Evolutionary conservation across 1,140 invertebrate species (phyloP).

Genomic region (Formica exsecta): DNA sequence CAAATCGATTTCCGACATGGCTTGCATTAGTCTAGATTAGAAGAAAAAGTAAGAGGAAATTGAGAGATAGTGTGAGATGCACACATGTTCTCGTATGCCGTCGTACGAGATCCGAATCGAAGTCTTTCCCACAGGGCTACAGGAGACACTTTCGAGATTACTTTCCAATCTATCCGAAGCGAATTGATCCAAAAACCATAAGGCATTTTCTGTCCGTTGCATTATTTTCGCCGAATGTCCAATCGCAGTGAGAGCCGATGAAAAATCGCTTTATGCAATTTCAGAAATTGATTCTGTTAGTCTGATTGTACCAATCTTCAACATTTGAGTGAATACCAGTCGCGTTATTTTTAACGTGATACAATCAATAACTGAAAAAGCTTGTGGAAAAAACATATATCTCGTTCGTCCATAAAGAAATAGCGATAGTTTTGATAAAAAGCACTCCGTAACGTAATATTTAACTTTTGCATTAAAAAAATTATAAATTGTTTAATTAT

Average conservation of each 20-base stretch:
- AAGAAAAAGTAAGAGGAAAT: conserved; percentile 33
- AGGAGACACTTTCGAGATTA: conserved; percentile 82
- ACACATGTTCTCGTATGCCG: conserved; percentile 54
- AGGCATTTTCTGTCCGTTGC: conserved; percentile 70
- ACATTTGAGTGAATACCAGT: conserved; percentile 28
- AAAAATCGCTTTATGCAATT: conserved; percentile 66
- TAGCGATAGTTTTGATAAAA: background rate
- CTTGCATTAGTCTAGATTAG: background rate
- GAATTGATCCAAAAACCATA: conserved; percentile 76
- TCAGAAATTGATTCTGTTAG: conserved; percentile 57
- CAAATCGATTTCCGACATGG: conserved; percentile 11
- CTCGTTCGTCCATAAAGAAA: background rate
- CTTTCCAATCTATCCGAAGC: conserved; percentile 71
- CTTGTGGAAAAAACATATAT: background rate
- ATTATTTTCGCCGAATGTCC: conserved; percentile 73
- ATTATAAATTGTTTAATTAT: too few relatives aligned
- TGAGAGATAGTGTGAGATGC: conserved; percentile 34
- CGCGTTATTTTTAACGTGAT: conserved; percentile 53
- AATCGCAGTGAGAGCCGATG: conserved; percentile 66
- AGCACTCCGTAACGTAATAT: background rate
- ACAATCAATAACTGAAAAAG: conserved; percentile 15
- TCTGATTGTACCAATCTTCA: conserved; percentile 34
- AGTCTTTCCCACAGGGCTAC: conserved; percentile 74
- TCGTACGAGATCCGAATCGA: conserved; percentile 69
- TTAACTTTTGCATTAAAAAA: background rate